Base-by-base conservation (phyloP, 2,113 vertebrate genomes). In the Megalops atlanticus region DNA sequence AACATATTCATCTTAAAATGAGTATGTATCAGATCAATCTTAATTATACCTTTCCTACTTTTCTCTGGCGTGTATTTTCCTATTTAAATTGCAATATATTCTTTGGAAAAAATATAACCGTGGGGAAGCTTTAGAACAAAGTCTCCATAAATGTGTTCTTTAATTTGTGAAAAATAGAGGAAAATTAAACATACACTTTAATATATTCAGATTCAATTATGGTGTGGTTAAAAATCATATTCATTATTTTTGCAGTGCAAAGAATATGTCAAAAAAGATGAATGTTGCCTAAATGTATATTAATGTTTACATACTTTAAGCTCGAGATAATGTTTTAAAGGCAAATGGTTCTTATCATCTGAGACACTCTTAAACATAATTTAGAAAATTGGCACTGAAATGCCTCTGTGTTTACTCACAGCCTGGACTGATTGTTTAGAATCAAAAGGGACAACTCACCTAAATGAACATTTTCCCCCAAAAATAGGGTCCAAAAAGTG, bases 281-380 rank as follows among this genome's bases (percentile, higher is more conserved):
- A 86, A 86, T 86, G 85, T 89, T 87, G 82, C 72, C 81, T 76
- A 74, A 39, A 68, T 41, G 83, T 83, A 82, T 86, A 70, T 79
- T 54, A 73, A 84, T 86, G 84, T 89, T 88, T 87, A 88, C 81
- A 85, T 84, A 85, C 74, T 75, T 74, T 71, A 36, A 71, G 69
- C 69, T 71, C 15, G 70, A 72, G 47, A 27, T 45, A 21, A 72
- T 80, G 49, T 45, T 70, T 45, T 40, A 40, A 43, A 54, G 39
- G 31, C 14, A 40, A 31, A 68, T 39, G 21, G 27, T 47, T 76
- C 64, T 76, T 76, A 41, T 36, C 39, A 41, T 74, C 52, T n/a
- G 52, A 58, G 16, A 58, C 18, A 76, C 72, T 47, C 36, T 49
- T 35, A 21, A 72, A 52, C 16, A 49, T 38, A 72, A 21, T 45